These are phyloP conservation scores for Pelosia muscerda DNA, from an alignment of 2,888 invertebrate species.

Conservation along the genomic window DNA sequence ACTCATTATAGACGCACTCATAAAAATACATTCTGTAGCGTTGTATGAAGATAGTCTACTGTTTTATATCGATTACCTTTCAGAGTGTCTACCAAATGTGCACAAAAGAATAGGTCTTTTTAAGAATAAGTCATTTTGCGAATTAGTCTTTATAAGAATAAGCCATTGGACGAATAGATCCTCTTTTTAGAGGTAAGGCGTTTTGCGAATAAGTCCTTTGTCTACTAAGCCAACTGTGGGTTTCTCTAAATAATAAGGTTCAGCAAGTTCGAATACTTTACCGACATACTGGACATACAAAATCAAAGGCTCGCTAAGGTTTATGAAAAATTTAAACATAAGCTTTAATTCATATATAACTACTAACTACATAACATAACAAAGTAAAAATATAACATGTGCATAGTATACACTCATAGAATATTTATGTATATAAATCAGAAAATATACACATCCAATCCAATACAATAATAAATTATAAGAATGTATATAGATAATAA, in stretches of 20 bases:
- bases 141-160: too few relatives aligned
- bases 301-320: conserved; percentile 16
- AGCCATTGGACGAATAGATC: too few relatives aligned
- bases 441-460: conserved; percentile 34
- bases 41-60: not conserved
- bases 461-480: conserved; percentile 37
- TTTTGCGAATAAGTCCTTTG: too few relatives aligned
- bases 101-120: too few relatives aligned
- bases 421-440: conserved; percentile 11
- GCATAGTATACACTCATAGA: conserved; percentile 33
- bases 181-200: too few relatives aligned
- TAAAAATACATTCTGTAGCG: not conserved
- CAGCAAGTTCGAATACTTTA: conserved; percentile 4
- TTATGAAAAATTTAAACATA: conserved; percentile 21
- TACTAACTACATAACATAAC: conserved; percentile 39
- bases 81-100: too few relatives aligned
- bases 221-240: too few relatives aligned
- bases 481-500: conserved; percentile 41
- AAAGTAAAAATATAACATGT: conserved; percentile 27
- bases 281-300: conserved; percentile 8
- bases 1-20: not conserved
- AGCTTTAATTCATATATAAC: conserved; percentile 23
- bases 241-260: not conserved
- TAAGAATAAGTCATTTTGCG: too few relatives aligned
- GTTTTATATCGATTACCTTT: not conserved